phyloP scores from a whole-genome alignment of 2,888 invertebrate species.

The Hemithea aestivaria region DNA sequence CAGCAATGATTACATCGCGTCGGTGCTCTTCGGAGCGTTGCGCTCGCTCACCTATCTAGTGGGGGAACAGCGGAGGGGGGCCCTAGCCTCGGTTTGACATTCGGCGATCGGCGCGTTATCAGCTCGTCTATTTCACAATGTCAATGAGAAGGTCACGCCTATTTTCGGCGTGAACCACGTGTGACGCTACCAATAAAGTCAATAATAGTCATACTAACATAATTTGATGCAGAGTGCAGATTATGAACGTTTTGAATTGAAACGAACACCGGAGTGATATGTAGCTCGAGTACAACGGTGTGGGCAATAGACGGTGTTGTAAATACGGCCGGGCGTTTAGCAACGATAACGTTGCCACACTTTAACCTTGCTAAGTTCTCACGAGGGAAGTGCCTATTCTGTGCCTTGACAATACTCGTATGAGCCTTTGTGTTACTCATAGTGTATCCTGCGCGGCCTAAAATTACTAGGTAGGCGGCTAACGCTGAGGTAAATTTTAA shows the following conservation, averaged over 20 bases:
- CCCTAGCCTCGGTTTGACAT: slow-evolving; percentile 74
- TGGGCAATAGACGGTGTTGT: slow-evolving; percentile 72
- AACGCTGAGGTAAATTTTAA: slow-evolving; percentile 5
- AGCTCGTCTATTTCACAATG: slow-evolving; percentile 78
- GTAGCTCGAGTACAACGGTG: slow-evolving; percentile 60
- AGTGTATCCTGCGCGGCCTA: slow-evolving; percentile 64
- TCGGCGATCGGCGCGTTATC: slow-evolving; percentile 74
- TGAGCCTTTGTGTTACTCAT: slow-evolving; percentile 70
- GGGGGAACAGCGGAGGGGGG: slow-evolving; percentile 55
- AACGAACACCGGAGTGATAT: slow-evolving; percentile 31
- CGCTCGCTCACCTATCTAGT: slow-evolving; percentile 45
- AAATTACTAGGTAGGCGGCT: slow-evolving; percentile 30
- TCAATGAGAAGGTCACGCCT: slow-evolving; percentile 78
- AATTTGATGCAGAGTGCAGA: slow-evolving; percentile 19
- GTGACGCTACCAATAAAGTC: slow-evolving; percentile 35
- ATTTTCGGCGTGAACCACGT: slow-evolving; percentile 65
- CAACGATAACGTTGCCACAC: slow-evolving; percentile 77
- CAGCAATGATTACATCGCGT: slow-evolving; percentile 53
- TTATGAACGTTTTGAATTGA: slow-evolving; percentile 6
- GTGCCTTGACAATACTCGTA: slow-evolving; percentile 77
- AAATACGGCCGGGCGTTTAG: slow-evolving; percentile 75
- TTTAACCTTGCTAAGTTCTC: slow-evolving; percentile 77
- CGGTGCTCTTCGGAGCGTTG: slow-evolving; percentile 28
- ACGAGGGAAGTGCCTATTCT: slow-evolving; percentile 78
- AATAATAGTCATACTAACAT: slow-evolving; percentile 20